Conservation (phyloP, 2,888 invertebrate genomes). For the Podabrus alpinus region DNA sequence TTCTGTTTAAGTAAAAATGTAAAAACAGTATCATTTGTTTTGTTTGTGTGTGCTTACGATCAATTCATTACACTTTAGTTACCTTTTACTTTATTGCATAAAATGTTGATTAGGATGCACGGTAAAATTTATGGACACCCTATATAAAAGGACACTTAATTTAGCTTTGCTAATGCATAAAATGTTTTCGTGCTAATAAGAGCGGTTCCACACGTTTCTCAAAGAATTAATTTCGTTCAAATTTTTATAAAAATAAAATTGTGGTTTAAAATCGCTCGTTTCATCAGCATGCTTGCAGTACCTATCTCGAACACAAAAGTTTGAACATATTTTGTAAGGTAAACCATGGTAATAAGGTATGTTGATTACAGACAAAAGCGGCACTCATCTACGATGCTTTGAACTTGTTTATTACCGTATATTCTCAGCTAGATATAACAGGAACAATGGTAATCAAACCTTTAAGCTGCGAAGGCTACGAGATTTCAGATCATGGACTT, state of each 20-base stretch:
- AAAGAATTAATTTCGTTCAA: not conserved
- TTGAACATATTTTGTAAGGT: not conserved
- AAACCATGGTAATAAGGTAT: conserved; percentile 11
- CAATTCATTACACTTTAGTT: not conserved
- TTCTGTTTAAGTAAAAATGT: conserved; percentile 1
- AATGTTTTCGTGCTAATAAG: not conserved
- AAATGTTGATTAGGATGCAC: not conserved
- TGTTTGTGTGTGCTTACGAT: not conserved
- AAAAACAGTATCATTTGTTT: not conserved
- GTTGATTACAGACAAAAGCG: conserved; percentile 63
- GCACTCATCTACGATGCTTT: conserved; percentile 74
- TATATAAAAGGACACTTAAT: not conserved
- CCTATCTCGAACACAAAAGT: not conserved
- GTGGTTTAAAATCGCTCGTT: not conserved
- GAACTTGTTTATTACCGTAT: conserved; percentile 65
- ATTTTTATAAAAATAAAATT: not conserved
- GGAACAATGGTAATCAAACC: conserved; percentile 39
- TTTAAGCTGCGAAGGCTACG: conserved; percentile 41
- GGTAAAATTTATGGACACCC: not conserved
- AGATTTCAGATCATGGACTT: conserved; percentile 55
- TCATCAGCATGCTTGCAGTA: not conserved
- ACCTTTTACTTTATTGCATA: not conserved
- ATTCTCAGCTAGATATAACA: conserved; percentile 42
- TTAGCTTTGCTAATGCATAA: not conserved
- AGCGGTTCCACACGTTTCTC: not conserved